Conservation (phyloP, 2,888 invertebrate genomes). For the Malthinus flaveolus region DNA sequence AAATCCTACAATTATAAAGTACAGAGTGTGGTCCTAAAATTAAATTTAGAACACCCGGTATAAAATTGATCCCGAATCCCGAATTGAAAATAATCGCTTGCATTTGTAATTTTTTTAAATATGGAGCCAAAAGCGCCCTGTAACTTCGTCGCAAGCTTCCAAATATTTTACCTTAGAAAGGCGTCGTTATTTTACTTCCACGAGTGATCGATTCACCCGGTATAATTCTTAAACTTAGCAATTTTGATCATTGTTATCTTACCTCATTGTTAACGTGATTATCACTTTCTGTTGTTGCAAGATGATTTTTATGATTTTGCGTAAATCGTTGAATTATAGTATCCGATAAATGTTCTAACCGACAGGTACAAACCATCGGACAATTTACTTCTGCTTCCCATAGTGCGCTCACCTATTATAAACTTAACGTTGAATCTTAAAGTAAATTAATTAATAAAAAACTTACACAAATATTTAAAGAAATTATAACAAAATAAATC, state of each 20-base stretch:
- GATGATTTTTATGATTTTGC: conserved; percentile 45
- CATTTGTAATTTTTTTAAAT: no score
- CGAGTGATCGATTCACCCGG: no score
- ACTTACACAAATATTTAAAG: conserved; percentile 10
- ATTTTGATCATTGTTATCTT: conserved; percentile 33
- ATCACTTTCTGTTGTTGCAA: conserved; percentile 33
- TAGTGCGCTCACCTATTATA: conserved; percentile 38
- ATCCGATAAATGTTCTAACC: conserved; percentile 59
- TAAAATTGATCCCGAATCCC: no score
- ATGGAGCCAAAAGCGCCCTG: no score
- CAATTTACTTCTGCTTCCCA: conserved; percentile 53
- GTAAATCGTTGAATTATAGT: conserved; percentile 61
- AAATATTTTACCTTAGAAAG: no score
- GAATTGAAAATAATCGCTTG: no score
- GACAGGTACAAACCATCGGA: conserved; percentile 60
- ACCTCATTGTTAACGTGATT: conserved; percentile 50
- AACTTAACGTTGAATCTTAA: not conserved
- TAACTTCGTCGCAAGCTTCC: no score
- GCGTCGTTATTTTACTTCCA: no score
- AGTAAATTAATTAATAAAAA: not conserved
- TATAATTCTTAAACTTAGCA: not conserved
- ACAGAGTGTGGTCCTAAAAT: no score
- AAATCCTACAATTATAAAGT: no score
- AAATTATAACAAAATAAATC: conserved; percentile 17
- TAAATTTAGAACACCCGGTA: no score